phyloP scores from a whole-genome alignment of 2,888 invertebrate genomes.

The Pyrgus malvae region DNA sequence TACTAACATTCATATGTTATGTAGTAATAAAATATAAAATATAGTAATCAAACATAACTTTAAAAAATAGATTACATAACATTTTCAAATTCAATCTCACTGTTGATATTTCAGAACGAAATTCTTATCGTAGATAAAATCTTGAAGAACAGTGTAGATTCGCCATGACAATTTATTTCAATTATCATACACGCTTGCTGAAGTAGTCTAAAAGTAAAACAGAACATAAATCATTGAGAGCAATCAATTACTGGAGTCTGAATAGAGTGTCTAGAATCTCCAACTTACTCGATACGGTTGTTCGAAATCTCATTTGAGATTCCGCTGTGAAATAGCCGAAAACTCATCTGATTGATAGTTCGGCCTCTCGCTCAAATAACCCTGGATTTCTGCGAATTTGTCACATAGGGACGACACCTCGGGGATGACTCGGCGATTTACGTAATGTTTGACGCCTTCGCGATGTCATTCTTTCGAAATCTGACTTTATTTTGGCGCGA shows the following conservation, averaged over 20 bases:
- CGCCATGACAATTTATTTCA: slow-evolving; percentile 10
- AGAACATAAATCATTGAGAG: slow-evolving; percentile 22
- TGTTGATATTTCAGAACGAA: too few relatives aligned
- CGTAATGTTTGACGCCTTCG: slow-evolving; percentile 20
- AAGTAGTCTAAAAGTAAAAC: slow-evolving; percentile 14
- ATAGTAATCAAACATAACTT: too few relatives aligned
- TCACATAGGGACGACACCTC: slow-evolving; percentile 57
- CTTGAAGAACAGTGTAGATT: background rate
- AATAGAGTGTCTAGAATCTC: slow-evolving; percentile 21
- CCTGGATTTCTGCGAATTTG: slow-evolving; percentile 56
- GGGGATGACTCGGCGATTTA: slow-evolving; percentile 39
- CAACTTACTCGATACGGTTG: slow-evolving; percentile 22
- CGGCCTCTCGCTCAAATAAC: slow-evolving; percentile 46
- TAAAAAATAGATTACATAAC: too few relatives aligned
- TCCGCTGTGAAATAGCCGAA: slow-evolving; percentile 34
- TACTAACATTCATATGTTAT: too few relatives aligned
- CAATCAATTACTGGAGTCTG: slow-evolving; percentile 18
- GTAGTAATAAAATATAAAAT: too few relatives aligned
- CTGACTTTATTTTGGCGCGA: background rate
- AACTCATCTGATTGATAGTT: slow-evolving; percentile 59
- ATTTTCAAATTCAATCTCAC: too few relatives aligned
- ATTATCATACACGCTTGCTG: slow-evolving; percentile 10
- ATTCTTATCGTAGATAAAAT: too few relatives aligned
- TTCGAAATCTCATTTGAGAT: slow-evolving; percentile 26
- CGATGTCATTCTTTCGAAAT: slow-evolving; percentile 18